Base-by-base conservation (phyloP, 2,113 vertebrate species). In the Oreotrochilus melanogaster region DNA sequence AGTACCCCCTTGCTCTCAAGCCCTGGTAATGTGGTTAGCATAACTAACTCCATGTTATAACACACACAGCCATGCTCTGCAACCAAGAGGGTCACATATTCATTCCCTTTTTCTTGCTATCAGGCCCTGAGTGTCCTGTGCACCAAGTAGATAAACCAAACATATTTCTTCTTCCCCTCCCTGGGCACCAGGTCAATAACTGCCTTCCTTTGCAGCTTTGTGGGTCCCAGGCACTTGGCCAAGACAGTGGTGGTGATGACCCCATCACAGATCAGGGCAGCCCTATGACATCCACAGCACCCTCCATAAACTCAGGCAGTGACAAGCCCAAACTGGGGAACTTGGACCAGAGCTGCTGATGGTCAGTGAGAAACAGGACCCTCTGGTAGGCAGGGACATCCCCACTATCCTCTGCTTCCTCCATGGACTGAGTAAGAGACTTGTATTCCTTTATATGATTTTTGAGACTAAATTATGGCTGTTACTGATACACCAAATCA, bases 21-120 rank as follows among this genome's bases (percentile, higher is more conserved):
- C 19, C 30, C 54, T 16, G 11, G 5, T 17, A 61, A 19, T 4
- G 7, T 33, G 13, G 13, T 69, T 45, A 39, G 28, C 47, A 9
- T 60, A 53, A 54, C 27, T 28, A 81, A 66, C 0, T 0, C 27
- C 47, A 69, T 61, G 53, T 75, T 28, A 2, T 21, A n/a, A 6
- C 39, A 23, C n/a, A 48, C 39, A 7, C 24, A 35, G 47, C 28
- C 16, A 21, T 47, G 47, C 23, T 25, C 9, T 16, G n/a, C 61
- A n/a, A 28, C 47, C 0, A 0, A 80, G 11, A 1, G 6, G 14
- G 51, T 53, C 53, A 67, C 1, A 0, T 24, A 19, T 47, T 54
- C 1, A 0, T 48, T 39, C 62, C 8, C 21, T 42, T 31, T 56
- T 42, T 24, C 48, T 42, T 17, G 5, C 14, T 67, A 22, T 42